phyloP scores from a whole-genome alignment of 2,113 vertebrate species.

The Syngnathus scovelli region DNA sequence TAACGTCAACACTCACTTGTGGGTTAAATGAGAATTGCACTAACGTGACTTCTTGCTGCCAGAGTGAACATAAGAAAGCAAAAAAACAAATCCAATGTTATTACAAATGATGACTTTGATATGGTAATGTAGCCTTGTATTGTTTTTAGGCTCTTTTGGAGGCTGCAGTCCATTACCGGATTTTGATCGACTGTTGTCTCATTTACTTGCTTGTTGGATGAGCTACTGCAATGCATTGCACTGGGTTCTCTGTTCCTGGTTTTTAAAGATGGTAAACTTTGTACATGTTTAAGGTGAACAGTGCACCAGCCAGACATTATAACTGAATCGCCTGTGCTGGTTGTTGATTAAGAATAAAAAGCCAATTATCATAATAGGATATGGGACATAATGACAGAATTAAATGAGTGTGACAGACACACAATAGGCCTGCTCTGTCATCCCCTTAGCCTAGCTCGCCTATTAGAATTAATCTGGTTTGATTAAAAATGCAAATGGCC shows the following conservation, averaged over 20 bases:
- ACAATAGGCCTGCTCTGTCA: slow-evolving; percentile 62
- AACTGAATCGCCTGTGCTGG: slow-evolving; percentile 62
- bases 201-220: slow-evolving; percentile 18
- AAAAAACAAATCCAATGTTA: not conserved
- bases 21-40: not conserved
- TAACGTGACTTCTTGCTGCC: not conserved
- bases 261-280: slow-evolving; percentile 37
- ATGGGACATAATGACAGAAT: slow-evolving; percentile 65
- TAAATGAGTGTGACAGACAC: slow-evolving; percentile 69
- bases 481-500: slow-evolving; percentile 76
- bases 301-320: slow-evolving; percentile 62
- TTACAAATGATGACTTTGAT: not conserved
- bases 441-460: slow-evolving; percentile 63
- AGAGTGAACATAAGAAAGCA: not conserved
- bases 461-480: slow-evolving; percentile 70
- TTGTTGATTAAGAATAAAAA: slow-evolving; percentile 69
- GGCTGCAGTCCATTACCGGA: not conserved
- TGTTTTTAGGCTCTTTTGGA: not conserved
- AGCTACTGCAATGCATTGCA: not conserved
- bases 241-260: not conserved
- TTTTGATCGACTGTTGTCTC: not conserved
- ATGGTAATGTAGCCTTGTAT: not conserved
- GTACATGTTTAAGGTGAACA: slow-evolving; percentile 53
- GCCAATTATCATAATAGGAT: slow-evolving; percentile 72
- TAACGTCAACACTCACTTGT: not conserved